These are phyloP conservation scores for Drosophila trapezifrons DNA, from an alignment of 1,140 invertebrate species.

Conservation along the genomic window DNA sequence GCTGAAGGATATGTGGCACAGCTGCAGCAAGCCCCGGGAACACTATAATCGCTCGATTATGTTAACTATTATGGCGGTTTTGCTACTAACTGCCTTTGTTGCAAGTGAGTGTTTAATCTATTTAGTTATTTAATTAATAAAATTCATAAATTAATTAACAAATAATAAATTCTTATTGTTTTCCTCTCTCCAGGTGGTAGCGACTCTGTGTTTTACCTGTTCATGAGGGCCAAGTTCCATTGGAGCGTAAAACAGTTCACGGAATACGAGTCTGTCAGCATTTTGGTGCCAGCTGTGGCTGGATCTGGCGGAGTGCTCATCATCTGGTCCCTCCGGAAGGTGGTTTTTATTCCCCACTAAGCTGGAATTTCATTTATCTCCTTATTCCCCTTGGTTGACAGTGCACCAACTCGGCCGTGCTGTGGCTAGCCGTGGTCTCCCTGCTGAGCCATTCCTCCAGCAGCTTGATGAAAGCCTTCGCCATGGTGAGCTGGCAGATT, in stretches of 20 bases:
- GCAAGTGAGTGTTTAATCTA: conserved; percentile 27
- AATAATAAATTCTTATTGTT: not conserved
- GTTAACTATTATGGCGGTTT: conserved; percentile 85
- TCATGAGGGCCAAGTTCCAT: conserved; percentile 87
- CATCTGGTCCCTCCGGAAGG: conserved; percentile 85
- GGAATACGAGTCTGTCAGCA: conserved; percentile 84
- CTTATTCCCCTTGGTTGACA: not conserved
- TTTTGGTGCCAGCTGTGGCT: conserved; percentile 83
- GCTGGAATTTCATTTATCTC: not conserved
- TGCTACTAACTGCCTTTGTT: conserved; percentile 85
- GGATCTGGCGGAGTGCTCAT: conserved; percentile 84
- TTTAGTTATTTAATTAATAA: not conserved
- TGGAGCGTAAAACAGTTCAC: conserved; percentile 88
- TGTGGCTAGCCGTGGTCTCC: conserved; percentile 69
- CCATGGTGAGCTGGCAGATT: conserved; percentile 87
- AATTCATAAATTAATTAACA: not conserved
- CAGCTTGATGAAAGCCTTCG: conserved; percentile 85
- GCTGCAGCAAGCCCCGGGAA: conserved; percentile 86
- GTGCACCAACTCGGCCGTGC: conserved; percentile 59
- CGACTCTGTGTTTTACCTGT: conserved; percentile 86
- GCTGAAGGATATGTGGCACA: conserved; percentile 86
- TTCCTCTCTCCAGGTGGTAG: conserved; percentile 68
- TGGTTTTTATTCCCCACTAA: not conserved
- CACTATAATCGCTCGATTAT: conserved; percentile 86
- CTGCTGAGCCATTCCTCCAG: conserved; percentile 81